Evolutionary conservation across 2,888 invertebrate species (phyloP).

Genomic region (Iphiclides podalirius): DNA sequence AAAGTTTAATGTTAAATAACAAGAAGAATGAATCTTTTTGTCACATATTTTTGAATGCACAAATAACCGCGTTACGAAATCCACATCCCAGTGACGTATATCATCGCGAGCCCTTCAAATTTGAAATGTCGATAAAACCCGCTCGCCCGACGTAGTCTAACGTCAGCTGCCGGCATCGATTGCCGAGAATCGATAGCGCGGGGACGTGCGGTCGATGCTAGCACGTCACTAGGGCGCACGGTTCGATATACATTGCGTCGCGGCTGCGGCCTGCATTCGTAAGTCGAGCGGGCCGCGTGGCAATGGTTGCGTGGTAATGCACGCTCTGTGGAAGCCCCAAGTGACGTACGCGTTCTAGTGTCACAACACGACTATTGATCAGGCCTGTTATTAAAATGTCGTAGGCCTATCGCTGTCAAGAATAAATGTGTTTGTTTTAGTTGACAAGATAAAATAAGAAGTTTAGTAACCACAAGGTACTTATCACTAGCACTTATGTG

Average conservation of each 20-base stretch:
- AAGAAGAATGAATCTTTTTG: too few species aligned
- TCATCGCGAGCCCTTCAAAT: conserved; percentile 1
- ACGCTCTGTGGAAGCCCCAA: conserved; percentile 30
- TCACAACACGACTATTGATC: too few species aligned
- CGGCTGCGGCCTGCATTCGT: conserved; percentile 5
- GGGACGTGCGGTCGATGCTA: conserved; percentile 38
- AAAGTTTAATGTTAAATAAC: too few species aligned
- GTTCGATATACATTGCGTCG: conserved; percentile 17
- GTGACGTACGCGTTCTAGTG: conserved; percentile 10
- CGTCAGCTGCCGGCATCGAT: conserved; percentile 51
- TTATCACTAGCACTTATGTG: too few species aligned
- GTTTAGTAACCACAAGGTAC: too few species aligned
- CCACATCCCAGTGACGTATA: not conserved
- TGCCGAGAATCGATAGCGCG: conserved; percentile 41
- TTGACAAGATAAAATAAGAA: too few species aligned
- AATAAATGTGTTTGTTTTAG: too few species aligned
- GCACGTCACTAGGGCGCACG: conserved; percentile 46
- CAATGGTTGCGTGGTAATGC: conserved; percentile 19
- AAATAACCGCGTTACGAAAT: too few species aligned
- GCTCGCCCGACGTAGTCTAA: conserved; percentile 7
- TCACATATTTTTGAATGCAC: too few species aligned
- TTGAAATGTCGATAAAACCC: conserved; percentile 10
- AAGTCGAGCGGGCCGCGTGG: not conserved
- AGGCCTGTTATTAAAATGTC: too few species aligned
- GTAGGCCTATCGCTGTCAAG: too few species aligned